phyloP scores from a whole-genome alignment of 2,797 vertebrate genomes.

The Notolepis coatsorum region DNA sequence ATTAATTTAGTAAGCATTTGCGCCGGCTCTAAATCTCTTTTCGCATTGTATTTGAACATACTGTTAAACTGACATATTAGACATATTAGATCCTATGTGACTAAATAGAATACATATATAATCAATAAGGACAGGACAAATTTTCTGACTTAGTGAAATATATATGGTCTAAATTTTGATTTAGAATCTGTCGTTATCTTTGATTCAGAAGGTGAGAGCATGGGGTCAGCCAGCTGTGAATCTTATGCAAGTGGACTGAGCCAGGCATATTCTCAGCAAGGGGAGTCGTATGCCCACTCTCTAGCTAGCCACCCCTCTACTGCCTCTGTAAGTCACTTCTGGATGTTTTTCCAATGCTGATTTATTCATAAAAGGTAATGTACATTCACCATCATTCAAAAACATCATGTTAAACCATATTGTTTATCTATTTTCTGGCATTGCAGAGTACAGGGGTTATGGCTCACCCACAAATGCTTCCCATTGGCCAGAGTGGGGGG shows the following conservation, averaged over 20 bases:
- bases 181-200: too few species aligned
- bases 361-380: background rate
- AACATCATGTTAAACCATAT: background rate
- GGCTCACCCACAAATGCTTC: constrained; percentile 72
- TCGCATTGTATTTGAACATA: too few species aligned
- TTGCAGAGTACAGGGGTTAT: constrained; percentile 59
- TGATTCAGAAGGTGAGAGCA: constrained; percentile 68
- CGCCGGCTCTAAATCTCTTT: too few species aligned
- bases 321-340: constrained; percentile 73
- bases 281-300: constrained; percentile 74
- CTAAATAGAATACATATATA: too few species aligned
- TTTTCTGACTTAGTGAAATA: too few species aligned
- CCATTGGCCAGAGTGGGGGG: constrained; percentile 72
- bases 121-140: too few species aligned
- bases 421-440: constrained; percentile 43
- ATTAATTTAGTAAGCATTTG: too few species aligned
- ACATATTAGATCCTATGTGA: too few species aligned
- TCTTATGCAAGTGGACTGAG: constrained; percentile 78
- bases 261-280: constrained; percentile 74
- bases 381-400: background rate
- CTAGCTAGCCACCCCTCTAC: constrained; percentile 63
- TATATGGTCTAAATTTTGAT: too few species aligned
- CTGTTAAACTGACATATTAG: too few species aligned
- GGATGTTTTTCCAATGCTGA: constrained; percentile 14
- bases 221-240: constrained; percentile 80